Base-by-base conservation (phyloP, 2,888 invertebrate species). In the Drosophila rubida region DNA sequence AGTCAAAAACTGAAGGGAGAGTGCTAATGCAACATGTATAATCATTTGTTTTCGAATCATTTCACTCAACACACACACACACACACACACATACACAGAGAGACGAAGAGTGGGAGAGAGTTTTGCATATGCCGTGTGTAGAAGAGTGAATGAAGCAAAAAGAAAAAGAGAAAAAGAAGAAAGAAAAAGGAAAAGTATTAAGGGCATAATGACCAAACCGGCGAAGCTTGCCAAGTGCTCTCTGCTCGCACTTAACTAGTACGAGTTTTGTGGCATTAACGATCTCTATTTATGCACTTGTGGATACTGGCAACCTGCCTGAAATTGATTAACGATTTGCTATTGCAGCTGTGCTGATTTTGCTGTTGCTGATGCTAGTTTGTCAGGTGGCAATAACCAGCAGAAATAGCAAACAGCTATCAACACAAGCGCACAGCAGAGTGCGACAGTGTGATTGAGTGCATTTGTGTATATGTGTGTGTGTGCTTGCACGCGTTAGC, bases 281-380 rank as follows among this genome's bases (percentile, higher is more conserved):
- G 58, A 72, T 53, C 64, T 74, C 48, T 61, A 58, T 73, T 65
- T 73, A 69, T 73, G 65, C 59, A 60, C 48, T 27, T 50, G 50
- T 30, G 30, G 16, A 60, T 44, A 59, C 49, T 58, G 72, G 67
- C 72, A 72, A 59, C 50, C 53, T 65, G 77, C 50, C 62, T 74
- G 69, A 65, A 75, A 76, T 77, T 77, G 76, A 77, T 77, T 77
- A 74, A 77, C 75, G 67, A 61, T 74, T 75, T 76, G 69, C 65
- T 69, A 69, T 77, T 74, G 59, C 78, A 70, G 66, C 74, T 66
- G 74, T 60, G 70, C 69, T 74, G 64, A 45, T 72, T 60, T 59
- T 25, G 46, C 41, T 41, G 51, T 41, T 53, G 41, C 51, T 11
- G 42, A 25, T 66, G 72, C 67, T 62, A 45, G 53, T 62, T 61